Percentiles rank a stretch among this genome's conserved stretches.
Evolutionary conservation across 2,888 invertebrate species (phyloP).

Genomic region (Hirtodrosophila alboralis): DNA sequence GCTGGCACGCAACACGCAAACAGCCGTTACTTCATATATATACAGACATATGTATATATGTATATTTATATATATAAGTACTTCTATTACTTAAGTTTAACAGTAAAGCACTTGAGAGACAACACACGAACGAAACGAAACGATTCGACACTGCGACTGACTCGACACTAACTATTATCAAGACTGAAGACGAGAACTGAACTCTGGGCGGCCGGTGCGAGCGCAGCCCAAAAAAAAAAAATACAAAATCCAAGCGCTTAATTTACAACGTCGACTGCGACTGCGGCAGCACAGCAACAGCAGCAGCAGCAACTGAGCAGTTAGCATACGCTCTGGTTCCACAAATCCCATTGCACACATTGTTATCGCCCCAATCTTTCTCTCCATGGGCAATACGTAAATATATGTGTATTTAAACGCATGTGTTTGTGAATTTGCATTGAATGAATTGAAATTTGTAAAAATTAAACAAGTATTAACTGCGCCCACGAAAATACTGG

Average conservation of each 20-base stretch:
- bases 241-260: conserved; percentile 41
- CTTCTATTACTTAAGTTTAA: conserved; percentile 24
- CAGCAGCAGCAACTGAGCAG: conserved; percentile 28
- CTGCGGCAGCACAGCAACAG: conserved; percentile 5
- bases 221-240: conserved; percentile 46
- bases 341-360: conserved; percentile 65
- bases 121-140: too few relatives aligned
- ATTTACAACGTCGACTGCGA: conserved; percentile 49
- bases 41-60: conserved; percentile 3
- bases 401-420: background rate
- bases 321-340: conserved; percentile 42
- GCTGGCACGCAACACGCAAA: conserved; percentile 63
- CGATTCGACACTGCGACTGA: conserved; percentile 43
- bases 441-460: conserved; percentile 74
- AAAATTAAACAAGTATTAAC: conserved; percentile 38
- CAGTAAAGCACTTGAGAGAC: conserved; percentile 37
- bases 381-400: conserved; percentile 6
- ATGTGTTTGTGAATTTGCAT: conserved; percentile 54
- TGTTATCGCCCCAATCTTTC: conserved; percentile 37
- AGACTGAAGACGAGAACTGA: conserved; percentile 70
- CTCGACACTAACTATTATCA: conserved; percentile 59
- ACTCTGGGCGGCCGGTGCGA: conserved; percentile 36
- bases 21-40: conserved; percentile 54
- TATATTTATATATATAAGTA: conserved; percentile 1
- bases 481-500: conserved; percentile 2